Percentiles rank a stretch among this genome's conserved stretches.
phyloP scores from a whole-genome alignment of 92 coral and sea anemone genomes.

The Muricea muricata region DNA sequence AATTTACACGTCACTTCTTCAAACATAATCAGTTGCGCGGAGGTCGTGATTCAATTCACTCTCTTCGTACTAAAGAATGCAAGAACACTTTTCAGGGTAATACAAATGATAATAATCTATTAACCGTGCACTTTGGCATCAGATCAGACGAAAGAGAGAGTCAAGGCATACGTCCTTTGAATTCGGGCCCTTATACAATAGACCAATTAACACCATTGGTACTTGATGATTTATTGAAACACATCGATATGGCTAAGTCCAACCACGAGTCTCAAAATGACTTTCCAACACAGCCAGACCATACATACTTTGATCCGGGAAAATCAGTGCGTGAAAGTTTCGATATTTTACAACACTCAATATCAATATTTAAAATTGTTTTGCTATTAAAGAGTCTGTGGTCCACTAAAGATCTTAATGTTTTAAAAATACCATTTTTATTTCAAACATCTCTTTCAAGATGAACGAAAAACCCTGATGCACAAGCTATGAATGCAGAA shows the following conservation, averaged over 20 bases:
- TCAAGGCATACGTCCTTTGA: background rate
- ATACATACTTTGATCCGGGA: background rate
- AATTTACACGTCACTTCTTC: slow-evolving; percentile 37
- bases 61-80: slow-evolving; percentile 29
- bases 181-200: background rate
- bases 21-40: slow-evolving; percentile 28
- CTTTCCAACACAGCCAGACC: background rate
- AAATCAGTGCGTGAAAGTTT: background rate
- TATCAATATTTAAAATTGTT: background rate
- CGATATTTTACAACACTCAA: background rate
- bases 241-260: background rate
- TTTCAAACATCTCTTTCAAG: background rate
- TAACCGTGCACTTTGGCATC: background rate
- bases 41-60: background rate
- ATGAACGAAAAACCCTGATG: background rate
- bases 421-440: slow-evolving; percentile 6
- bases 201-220: background rate
- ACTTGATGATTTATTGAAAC: background rate
- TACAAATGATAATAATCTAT: background rate
- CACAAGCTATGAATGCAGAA: background rate
- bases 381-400: slow-evolving; percentile 2
- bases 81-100: background rate
- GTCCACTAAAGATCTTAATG: background rate
- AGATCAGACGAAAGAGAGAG: background rate
- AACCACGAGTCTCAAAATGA: background rate